phyloP scores from a whole-genome alignment of 1,140 invertebrate genomes.

The Saccostrea cuccullata region DNA sequence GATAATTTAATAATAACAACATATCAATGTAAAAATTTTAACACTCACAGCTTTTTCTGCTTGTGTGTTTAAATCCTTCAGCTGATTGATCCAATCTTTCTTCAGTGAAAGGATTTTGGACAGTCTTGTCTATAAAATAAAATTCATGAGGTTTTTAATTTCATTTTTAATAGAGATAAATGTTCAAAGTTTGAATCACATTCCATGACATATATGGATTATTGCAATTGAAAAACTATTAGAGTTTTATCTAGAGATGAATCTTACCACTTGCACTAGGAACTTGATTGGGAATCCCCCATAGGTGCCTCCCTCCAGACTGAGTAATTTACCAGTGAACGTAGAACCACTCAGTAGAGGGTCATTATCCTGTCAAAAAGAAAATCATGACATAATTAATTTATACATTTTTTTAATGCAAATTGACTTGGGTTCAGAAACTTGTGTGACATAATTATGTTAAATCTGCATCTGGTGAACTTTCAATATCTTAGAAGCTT shows the following conservation, averaged over 20 bases:
- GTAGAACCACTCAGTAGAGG: conserved; percentile 79
- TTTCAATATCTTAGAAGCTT: no score
- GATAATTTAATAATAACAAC: not conserved
- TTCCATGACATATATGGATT: no score
- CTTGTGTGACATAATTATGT: no score
- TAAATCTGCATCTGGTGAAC: no score
- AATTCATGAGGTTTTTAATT: not conserved
- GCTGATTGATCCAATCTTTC: conserved; percentile 87
- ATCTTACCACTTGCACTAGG: conserved; percentile 89
- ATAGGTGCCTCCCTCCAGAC: conserved; percentile 81
- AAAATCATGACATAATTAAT: not conserved
- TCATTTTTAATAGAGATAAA: no score
- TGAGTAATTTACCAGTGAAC: conserved; percentile 74
- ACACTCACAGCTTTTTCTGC: conserved; percentile 85
- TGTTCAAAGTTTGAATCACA: no score
- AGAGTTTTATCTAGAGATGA: conserved; percentile 18
- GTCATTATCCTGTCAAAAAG: conserved; percentile 77
- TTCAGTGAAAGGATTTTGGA: conserved; percentile 92
- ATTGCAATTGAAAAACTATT: not conserved
- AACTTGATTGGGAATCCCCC: conserved; percentile 92
- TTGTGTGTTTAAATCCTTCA: conserved; percentile 93
- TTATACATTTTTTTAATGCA: no score
- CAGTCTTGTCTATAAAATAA: conserved; percentile 81
- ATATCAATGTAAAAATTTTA: not conserved
- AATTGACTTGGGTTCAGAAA: no score